phyloP scores from a whole-genome alignment of 2,797 vertebrate genomes.

The Lepus oiostolus region DNA sequence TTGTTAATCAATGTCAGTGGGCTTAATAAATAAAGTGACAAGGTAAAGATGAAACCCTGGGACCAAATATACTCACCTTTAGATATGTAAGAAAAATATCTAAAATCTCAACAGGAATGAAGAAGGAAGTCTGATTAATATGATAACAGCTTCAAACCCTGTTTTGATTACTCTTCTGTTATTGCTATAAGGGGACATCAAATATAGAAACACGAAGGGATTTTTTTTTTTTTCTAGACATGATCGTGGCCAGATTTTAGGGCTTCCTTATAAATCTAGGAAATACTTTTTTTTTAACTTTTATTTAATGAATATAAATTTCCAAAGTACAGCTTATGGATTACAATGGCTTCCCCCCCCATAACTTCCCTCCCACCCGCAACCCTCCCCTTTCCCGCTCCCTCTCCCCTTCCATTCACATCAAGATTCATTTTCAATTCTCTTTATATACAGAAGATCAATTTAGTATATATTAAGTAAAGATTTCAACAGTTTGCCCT shows the following conservation, averaged over 20 bases:
- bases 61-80: not conserved
- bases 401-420: no score
- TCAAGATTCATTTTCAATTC: no score
- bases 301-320: no score
- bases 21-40: not conserved
- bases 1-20: not conserved
- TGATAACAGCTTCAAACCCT: not conserved
- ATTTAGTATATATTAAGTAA: no score
- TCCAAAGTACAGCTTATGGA: no score
- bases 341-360: no score
- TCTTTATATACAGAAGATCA: no score
- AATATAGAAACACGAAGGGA: not conserved
- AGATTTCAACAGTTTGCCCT: no score
- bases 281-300: not conserved
- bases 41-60: not conserved
- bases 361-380: no score
- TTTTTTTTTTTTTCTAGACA: not conserved
- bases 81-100: not conserved
- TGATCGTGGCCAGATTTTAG: constrained; percentile 2
- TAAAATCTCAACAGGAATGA: not conserved
- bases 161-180: not conserved
- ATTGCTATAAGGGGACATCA: not conserved
- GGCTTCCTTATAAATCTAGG: not conserved
- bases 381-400: no score
- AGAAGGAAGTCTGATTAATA: not conserved